These are phyloP conservation scores for Latheticus oryzae DNA, from an alignment of 2,888 invertebrate species.

Conservation along the genomic window DNA sequence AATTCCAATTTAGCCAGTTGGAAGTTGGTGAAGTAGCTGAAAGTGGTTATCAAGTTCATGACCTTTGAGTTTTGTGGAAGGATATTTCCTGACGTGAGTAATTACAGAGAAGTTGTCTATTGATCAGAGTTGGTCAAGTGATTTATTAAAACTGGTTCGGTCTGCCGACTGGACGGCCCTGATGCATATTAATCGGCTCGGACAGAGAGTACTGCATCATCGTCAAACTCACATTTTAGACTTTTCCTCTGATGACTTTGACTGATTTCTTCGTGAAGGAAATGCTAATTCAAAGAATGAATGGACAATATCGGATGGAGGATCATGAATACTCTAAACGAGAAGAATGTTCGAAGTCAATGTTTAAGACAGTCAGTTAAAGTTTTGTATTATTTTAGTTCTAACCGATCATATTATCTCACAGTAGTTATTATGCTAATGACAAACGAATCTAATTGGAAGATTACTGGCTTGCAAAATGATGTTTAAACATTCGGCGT, in stretches of 20 bases:
- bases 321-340: too few relatives aligned
- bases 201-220: slow-evolving; percentile 51
- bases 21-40: slow-evolving; percentile 5
- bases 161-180: slow-evolving; percentile 37
- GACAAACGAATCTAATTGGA: too few relatives aligned
- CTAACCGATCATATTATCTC: too few relatives aligned
- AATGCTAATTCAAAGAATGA: too few relatives aligned
- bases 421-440: too few relatives aligned
- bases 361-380: too few relatives aligned
- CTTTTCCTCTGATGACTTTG: slow-evolving; percentile 46
- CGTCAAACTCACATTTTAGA: slow-evolving; percentile 44
- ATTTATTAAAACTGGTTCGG: slow-evolving; percentile 50
- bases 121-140: slow-evolving; percentile 45
- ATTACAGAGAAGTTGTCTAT: slow-evolving; percentile 45
- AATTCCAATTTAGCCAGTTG: neutral
- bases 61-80: slow-evolving; percentile 26
- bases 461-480: too few relatives aligned
- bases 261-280: slow-evolving; percentile 46
- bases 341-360: too few relatives aligned
- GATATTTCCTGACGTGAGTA: slow-evolving; percentile 38
- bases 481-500: too few relatives aligned
- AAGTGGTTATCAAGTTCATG: slow-evolving; percentile 30
- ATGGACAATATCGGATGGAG: too few relatives aligned
- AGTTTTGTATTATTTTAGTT: too few relatives aligned
- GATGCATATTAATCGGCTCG: slow-evolving; percentile 50